These are phyloP conservation scores for Brachionus rotundiformis DNA, from an alignment of 1,140 invertebrate species.

Conservation along the genomic window DNA sequence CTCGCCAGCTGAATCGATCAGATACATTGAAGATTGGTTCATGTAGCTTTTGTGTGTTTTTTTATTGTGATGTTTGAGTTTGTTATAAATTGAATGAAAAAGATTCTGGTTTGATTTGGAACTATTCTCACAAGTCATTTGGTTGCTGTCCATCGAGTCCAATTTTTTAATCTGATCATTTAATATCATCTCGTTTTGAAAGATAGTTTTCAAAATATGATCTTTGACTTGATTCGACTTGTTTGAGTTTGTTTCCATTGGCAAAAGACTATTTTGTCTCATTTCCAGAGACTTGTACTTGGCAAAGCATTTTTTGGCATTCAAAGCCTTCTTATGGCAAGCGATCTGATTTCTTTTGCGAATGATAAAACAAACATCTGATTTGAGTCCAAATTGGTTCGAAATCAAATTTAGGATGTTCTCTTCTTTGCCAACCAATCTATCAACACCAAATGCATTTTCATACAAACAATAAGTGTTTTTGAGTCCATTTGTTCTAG, in stretches of 20 bases:
- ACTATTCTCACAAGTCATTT: background rate
- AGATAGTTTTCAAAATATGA: background rate
- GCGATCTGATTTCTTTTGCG: background rate
- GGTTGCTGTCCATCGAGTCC: background rate
- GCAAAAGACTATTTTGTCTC: too few species aligned
- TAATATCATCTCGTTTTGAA: conserved; percentile 14
- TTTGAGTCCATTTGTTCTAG: background rate
- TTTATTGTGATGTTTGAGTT: background rate
- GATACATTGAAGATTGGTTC: background rate
- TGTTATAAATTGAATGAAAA: background rate
- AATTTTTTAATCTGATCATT: conserved; percentile 6
- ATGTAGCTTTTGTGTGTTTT: background rate
- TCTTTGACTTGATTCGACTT: background rate
- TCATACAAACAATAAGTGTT: conserved; percentile 5
- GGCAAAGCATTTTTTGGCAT: background rate
- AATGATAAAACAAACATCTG: background rate
- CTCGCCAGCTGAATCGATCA: background rate
- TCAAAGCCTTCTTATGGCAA: background rate
- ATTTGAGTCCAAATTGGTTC: background rate
- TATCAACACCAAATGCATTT: conserved; percentile 18
- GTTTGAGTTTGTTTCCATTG: background rate
- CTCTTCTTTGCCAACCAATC: conserved; percentile 22
- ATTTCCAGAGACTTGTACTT: background rate
- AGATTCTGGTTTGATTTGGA: background rate
- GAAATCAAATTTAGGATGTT: background rate